phyloP scores from a whole-genome alignment of 2,797 vertebrate genomes.

The Danio aesculapii region DNA sequence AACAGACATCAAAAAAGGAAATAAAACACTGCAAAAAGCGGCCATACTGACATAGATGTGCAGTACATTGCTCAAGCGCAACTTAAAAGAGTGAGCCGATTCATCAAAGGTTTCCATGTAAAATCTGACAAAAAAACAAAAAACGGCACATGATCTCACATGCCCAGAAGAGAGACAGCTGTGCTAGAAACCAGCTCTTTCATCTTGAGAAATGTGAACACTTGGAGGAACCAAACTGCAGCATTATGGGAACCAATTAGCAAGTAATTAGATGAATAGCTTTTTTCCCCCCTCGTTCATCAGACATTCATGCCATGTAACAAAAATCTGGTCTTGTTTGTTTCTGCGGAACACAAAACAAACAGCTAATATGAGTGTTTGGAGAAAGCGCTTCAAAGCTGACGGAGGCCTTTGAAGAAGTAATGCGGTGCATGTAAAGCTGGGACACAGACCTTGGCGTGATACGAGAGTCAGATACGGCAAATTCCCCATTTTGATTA shows the following conservation, averaged over 20 bases:
- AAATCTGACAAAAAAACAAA: conserved; percentile 70
- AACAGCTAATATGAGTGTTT: conserved; percentile 63
- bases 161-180: conserved; percentile 86
- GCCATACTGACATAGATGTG: conserved; percentile 78
- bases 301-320: conserved; percentile 61
- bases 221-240: conserved; percentile 58
- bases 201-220: conserved; percentile 84
- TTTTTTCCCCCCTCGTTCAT: conserved; percentile 42
- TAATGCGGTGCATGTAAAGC: conserved; percentile 57
- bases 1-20: conserved; percentile 74
- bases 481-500: conserved; percentile 21
- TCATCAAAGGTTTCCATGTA: conserved; percentile 73
- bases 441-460: conserved; percentile 66
- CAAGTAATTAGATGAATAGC: conserved; percentile 55
- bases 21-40: conserved; percentile 71
- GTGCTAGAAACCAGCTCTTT: conserved; percentile 98
- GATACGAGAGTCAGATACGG: conserved; percentile 52
- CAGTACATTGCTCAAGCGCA: conserved; percentile 62
- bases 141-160: conserved; percentile 77
- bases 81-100: conserved; percentile 77
- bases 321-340: conserved; percentile 60
- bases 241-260: conserved; percentile 58
- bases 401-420: conserved; percentile 54
- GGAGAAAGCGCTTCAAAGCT: conserved; percentile 61
- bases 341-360: conserved; percentile 62